These are phyloP conservation scores for Phrynocephalus vlangalii DNA, from an alignment of 2,797 vertebrate species.

Conservation along the genomic window DNA sequence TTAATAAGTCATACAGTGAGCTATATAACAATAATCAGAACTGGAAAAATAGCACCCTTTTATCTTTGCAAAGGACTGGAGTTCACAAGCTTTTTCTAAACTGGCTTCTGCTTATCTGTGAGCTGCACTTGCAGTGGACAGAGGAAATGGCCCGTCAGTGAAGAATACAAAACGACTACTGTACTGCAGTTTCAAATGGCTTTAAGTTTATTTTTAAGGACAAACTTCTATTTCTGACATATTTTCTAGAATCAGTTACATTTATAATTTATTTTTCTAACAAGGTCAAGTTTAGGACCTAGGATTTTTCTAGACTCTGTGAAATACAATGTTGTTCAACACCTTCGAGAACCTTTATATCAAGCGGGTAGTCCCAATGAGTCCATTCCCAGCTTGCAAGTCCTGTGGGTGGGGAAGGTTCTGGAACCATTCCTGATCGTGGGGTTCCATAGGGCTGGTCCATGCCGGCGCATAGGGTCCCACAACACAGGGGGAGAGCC, in stretches of 20 bases:
- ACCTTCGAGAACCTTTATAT: too few relatives aligned
- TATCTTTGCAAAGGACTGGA: conserved; percentile 77
- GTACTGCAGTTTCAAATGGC: conserved; percentile 41
- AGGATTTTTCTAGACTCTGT: not conserved
- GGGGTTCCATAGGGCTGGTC: too few relatives aligned
- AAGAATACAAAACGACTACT: conserved; percentile 62
- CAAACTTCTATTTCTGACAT: conserved; percentile 25
- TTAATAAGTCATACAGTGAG: conserved; percentile 64
- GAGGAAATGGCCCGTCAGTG: conserved; percentile 73
- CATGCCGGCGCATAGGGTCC: too few relatives aligned
- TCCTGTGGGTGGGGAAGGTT: too few relatives aligned
- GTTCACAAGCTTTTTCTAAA: conserved; percentile 76
- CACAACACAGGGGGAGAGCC: too few relatives aligned
- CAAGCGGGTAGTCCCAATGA: too few relatives aligned
- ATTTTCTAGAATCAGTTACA: conserved; percentile 26
- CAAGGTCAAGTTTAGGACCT: conserved; percentile 24
- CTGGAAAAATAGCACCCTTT: conserved; percentile 67
- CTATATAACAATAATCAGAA: conserved; percentile 66
- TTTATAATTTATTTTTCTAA: conserved; percentile 9
- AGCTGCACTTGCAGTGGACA: conserved; percentile 74
- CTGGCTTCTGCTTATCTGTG: conserved; percentile 79
- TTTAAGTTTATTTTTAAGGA: conserved; percentile 44
- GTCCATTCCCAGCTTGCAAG: too few relatives aligned
- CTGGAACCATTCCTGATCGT: too few relatives aligned
- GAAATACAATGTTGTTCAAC: not conserved